Conservation (phyloP, 2,888 invertebrate species). For the Melieria omissa region DNA sequence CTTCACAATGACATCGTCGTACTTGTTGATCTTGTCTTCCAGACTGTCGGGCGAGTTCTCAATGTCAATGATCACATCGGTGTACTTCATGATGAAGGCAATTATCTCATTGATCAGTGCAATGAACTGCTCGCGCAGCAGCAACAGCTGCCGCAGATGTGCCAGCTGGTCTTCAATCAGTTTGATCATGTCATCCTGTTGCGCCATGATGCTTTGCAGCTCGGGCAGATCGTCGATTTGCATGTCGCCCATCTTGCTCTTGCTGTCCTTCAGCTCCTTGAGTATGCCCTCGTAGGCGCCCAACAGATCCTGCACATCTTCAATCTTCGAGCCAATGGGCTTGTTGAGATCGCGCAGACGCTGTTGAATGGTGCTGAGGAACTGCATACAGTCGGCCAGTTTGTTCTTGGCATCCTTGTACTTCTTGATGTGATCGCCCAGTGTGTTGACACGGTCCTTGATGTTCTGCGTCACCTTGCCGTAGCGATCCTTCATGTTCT, state of each 20-base stretch:
- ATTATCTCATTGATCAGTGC: conserved; percentile 87
- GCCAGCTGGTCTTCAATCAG: conserved; percentile 88
- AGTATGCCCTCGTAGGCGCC: conserved; percentile 82
- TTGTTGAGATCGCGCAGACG: conserved; percentile 84
- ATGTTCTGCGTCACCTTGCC: conserved; percentile 79
- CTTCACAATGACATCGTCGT: conserved; percentile 85
- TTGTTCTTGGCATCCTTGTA: conserved; percentile 84
- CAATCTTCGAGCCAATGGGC: conserved; percentile 87
- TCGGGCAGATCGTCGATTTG: conserved; percentile 82
- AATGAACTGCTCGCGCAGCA: conserved; percentile 89
- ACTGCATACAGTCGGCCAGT: conserved; percentile 82
- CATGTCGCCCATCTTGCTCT: conserved; percentile 80
- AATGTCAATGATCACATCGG: conserved; percentile 84
- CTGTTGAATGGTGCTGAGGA: conserved; percentile 83
- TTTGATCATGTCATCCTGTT: conserved; percentile 87
- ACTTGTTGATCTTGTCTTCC: conserved; percentile 87
- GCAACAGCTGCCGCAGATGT: conserved; percentile 79
- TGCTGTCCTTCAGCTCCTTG: conserved; percentile 81
- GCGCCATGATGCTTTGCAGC: conserved; percentile 79
- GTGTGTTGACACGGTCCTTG: conserved; percentile 77
- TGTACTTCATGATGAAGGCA: conserved; percentile 87
- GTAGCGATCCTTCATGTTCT: conserved; percentile 82
- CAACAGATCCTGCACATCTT: conserved; percentile 88
- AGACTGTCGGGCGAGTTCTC: conserved; percentile 84
- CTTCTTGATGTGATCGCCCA: conserved; percentile 82